Conservation (phyloP, 1,140 invertebrate genomes). For the Drosophila kepulauana region DNA sequence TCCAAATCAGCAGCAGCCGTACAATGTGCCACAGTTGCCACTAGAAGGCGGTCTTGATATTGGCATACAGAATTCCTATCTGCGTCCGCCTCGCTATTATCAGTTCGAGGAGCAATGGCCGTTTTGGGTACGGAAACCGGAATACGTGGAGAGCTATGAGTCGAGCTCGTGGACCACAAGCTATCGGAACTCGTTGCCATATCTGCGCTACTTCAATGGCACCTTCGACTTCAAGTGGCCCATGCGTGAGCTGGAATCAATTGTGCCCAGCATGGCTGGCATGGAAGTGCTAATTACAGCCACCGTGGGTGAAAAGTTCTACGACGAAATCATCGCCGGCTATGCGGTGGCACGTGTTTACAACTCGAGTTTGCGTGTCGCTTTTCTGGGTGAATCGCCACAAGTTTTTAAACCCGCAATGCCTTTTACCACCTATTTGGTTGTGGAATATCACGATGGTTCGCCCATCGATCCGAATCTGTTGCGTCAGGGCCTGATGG, state of each 20-base stretch:
- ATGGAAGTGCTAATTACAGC: slow-evolving; percentile 95
- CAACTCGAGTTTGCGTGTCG: slow-evolving; percentile 92
- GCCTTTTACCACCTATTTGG: slow-evolving; percentile 89
- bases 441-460: slow-evolving; percentile 92
- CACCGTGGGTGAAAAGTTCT: slow-evolving; percentile 95
- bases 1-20: slow-evolving; percentile 42
- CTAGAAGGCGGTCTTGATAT: slow-evolving; percentile 62
- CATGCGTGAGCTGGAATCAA: slow-evolving; percentile 90
- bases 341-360: slow-evolving; percentile 95
- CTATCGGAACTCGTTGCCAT: slow-evolving; percentile 87
- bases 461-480: slow-evolving; percentile 88
- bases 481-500: slow-evolving; percentile 87
- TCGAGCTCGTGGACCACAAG: slow-evolving; percentile 61
- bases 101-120: slow-evolving; percentile 92
- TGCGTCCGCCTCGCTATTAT: slow-evolving; percentile 86
- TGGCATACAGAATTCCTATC: no score
- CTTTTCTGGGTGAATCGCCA: slow-evolving; percentile 94
- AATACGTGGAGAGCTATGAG: slow-evolving; percentile 74
- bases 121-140: slow-evolving; percentile 89
- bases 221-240: slow-evolving; percentile 94
- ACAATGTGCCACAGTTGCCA: slow-evolving; percentile 52
- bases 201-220: slow-evolving; percentile 93
- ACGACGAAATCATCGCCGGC: slow-evolving; percentile 94
- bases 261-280: slow-evolving; percentile 89
- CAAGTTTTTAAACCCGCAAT: slow-evolving; percentile 97